Evolutionary conservation across 1,140 invertebrate genomes (phyloP).

Genomic region (Lordiphosa mommai): DNA sequence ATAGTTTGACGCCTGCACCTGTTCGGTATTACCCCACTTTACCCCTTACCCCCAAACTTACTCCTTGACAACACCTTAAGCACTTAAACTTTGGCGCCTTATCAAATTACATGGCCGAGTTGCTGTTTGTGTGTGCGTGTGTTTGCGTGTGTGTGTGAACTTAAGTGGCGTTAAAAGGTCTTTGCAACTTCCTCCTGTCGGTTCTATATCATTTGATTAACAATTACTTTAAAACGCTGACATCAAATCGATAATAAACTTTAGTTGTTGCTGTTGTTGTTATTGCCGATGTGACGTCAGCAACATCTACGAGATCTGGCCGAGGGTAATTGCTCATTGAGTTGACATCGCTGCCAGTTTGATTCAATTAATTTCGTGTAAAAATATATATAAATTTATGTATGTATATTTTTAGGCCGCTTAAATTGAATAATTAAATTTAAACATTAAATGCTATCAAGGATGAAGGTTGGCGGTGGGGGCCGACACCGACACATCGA

Average conservation of each 20-base stretch:
- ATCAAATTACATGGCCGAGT: constrained; percentile 72
- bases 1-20: constrained; percentile 5
- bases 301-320: neutral
- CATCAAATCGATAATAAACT: constrained; percentile 73
- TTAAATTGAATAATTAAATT: constrained; percentile 34
- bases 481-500: neutral
- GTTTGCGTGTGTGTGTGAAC: neutral
- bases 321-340: constrained; percentile 60
- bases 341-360: constrained; percentile 36
- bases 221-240: constrained; percentile 60
- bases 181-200: constrained; percentile 48
- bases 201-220: constrained; percentile 65
- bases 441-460: constrained; percentile 20
- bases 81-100: constrained; percentile 55
- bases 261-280: constrained; percentile 53
- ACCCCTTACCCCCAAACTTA: neutral
- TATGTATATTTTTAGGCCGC: constrained; percentile 41
- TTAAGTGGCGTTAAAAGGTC: constrained; percentile 60
- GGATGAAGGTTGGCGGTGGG: constrained; percentile 8
- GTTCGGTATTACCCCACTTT: neutral
- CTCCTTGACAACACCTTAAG: constrained; percentile 15
- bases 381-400: constrained; percentile 27
- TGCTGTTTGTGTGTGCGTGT: constrained; percentile 5
- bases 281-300: constrained; percentile 53
- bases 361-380: constrained; percentile 64